A percentile compares a stretch with the other conserved stretches of the same genome.
These are phyloP conservation scores for Nesogale talazaci DNA, from an alignment of 2,113 vertebrate genomes.

Conservation along the genomic window DNA sequence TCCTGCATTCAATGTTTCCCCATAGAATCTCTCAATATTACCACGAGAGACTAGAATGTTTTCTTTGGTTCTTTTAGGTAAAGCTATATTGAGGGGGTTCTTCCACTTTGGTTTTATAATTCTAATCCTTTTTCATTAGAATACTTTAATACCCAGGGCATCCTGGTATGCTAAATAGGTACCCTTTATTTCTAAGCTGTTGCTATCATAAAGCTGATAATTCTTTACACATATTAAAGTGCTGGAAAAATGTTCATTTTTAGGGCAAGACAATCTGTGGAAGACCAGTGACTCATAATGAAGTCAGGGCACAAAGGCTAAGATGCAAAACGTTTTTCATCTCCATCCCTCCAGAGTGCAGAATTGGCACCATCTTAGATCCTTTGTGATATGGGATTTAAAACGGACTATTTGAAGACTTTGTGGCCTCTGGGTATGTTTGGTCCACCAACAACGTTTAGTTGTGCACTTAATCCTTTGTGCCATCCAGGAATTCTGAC, in stretches of 20 bases:
- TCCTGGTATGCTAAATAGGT: not conserved
- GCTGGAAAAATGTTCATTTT: conserved; percentile 9
- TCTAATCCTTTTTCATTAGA: too few relatives aligned
- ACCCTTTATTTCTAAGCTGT: not conserved
- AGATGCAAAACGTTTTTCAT: too few relatives aligned
- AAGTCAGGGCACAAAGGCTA: not conserved
- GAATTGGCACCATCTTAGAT: too few relatives aligned
- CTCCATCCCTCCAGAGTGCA: too few relatives aligned
- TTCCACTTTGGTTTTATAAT: too few relatives aligned
- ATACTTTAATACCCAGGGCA: too few relatives aligned
- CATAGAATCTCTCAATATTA: too few relatives aligned
- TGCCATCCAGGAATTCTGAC: not conserved
- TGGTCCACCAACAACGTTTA: not conserved
- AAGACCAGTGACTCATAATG: not conserved
- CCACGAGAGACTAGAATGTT: too few relatives aligned
- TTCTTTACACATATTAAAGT: not conserved
- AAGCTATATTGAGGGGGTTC: too few relatives aligned
- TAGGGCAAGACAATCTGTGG: not conserved
- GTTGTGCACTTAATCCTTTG: not conserved
- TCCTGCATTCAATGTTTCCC: too few relatives aligned
- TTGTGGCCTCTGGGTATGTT: not conserved
- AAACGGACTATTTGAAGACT: not conserved
- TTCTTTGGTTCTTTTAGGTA: too few relatives aligned
- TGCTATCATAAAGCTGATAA: conserved; percentile 21
- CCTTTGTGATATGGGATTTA: not conserved